These are phyloP conservation scores for Rhinichthys klamathensis DNA, from an alignment of 2,113 vertebrate species.

Conservation along the genomic window DNA sequence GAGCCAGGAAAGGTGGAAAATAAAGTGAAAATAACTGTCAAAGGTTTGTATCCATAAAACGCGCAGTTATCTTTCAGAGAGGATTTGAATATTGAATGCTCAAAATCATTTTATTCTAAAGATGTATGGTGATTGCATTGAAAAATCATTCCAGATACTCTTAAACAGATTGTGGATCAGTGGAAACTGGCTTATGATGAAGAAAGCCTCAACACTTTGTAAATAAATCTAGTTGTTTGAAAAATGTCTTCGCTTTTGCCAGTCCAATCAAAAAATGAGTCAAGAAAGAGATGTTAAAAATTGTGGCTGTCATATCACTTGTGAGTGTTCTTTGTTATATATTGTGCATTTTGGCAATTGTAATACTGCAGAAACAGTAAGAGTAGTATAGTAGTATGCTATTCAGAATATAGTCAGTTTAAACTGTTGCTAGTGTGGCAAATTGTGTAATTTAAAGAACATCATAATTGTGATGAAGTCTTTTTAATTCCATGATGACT, in stretches of 20 bases:
- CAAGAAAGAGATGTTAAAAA: background rate
- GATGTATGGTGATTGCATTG: background rate
- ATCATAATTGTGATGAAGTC: background rate
- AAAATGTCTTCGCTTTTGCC: background rate
- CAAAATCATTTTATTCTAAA: background rate
- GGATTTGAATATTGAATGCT: background rate
- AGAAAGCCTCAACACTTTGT: no score
- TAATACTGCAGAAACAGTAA: background rate
- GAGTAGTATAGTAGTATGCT: background rate
- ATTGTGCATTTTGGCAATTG: background rate
- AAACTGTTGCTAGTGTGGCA: background rate
- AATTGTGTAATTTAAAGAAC: constrained; percentile 15
- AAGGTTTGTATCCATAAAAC: background rate
- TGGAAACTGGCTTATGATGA: background rate
- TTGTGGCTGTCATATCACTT: background rate
- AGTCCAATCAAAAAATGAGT: background rate
- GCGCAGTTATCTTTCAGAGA: background rate
- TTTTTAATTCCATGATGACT: constrained; percentile 29
- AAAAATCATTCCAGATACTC: background rate
- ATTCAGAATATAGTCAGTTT: background rate
- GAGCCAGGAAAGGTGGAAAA: background rate
- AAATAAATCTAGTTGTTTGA: no score
- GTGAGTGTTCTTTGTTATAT: background rate
- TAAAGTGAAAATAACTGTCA: background rate
- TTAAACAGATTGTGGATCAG: background rate